A percentile compares a stretch with the other conserved stretches of the same genome.
These are phyloP conservation scores for Leptothorax acervorum DNA, from an alignment of 2,888 invertebrate genomes.

Conservation along the genomic window DNA sequence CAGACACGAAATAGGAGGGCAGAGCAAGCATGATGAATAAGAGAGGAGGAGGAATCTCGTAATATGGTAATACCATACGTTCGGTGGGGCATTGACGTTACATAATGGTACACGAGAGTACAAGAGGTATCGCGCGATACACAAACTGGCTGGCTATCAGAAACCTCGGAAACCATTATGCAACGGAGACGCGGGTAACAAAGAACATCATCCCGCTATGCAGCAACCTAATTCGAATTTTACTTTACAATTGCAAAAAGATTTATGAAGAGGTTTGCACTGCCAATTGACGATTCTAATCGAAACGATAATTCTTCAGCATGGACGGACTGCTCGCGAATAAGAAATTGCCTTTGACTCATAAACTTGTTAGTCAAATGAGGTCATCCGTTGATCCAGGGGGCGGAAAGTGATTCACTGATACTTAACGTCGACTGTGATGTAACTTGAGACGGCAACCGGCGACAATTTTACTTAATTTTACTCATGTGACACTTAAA, in stretches of 20 bases:
- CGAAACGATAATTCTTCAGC: neutral
- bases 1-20: slow-evolving; percentile 25
- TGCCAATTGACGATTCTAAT: slow-evolving; percentile 1
- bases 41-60: slow-evolving; percentile 66
- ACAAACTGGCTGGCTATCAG: slow-evolving; percentile 74
- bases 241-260: slow-evolving; percentile 14
- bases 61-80: slow-evolving; percentile 76
- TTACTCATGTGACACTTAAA: slow-evolving; percentile 41
- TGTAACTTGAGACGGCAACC: slow-evolving; percentile 66
- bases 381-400: slow-evolving; percentile 73
- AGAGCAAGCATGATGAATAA: slow-evolving; percentile 17
- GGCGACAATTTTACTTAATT: slow-evolving; percentile 37
- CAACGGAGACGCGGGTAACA: slow-evolving; percentile 70
- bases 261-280: neutral
- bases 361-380: slow-evolving; percentile 74
- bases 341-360: slow-evolving; percentile 69
- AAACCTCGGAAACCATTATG: slow-evolving; percentile 73
- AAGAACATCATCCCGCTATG: slow-evolving; percentile 65
- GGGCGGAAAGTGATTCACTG: slow-evolving; percentile 74
- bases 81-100: slow-evolving; percentile 71
- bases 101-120: slow-evolving; percentile 70
- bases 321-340: slow-evolving; percentile 12
- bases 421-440: slow-evolving; percentile 68
- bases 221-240: slow-evolving; percentile 41
- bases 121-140: slow-evolving; percentile 72